Evolutionary conservation across 2,888 invertebrate genomes (phyloP).

Genomic region (Sepiola atlantica): DNA sequence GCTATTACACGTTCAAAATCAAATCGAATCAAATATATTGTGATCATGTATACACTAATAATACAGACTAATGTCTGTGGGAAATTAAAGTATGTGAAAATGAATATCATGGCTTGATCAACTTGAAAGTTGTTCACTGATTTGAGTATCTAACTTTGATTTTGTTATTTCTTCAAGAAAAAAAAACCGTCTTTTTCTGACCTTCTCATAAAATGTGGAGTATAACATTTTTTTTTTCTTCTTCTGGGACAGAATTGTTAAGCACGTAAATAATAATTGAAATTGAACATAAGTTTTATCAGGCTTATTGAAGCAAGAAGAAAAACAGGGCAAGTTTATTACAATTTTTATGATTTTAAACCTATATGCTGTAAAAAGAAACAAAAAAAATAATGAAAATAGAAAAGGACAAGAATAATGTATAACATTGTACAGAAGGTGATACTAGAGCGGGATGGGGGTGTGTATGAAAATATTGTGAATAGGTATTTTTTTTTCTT

Average conservation of each 20-base stretch:
- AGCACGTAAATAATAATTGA: not conserved
- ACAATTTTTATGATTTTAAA: not conserved
- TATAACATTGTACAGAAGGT: not conserved
- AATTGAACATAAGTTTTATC: not conserved
- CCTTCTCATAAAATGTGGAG: not conserved
- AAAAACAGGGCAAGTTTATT: not conserved
- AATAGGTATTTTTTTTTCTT: not conserved
- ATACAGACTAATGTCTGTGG: too few relatives aligned
- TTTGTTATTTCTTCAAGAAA: not conserved
- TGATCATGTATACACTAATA: too few relatives aligned
- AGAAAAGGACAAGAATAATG: not conserved
- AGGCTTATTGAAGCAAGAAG: not conserved
- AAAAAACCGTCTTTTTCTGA: not conserved
- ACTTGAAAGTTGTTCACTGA: not conserved
- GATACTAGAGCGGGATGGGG: not conserved
- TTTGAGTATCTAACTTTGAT: not conserved
- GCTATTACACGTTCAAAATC: too few relatives aligned
- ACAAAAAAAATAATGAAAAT: too few relatives aligned
- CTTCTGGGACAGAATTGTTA: not conserved
- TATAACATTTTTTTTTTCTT: not conserved
- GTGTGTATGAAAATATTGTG: not conserved
- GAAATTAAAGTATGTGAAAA: not conserved
- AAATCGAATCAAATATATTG: too few relatives aligned
- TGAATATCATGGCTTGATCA: not conserved
- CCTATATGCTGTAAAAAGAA: not conserved